These are phyloP conservation scores for Epiblema foenella DNA, from an alignment of 2,888 invertebrate species.

Conservation along the genomic window DNA sequence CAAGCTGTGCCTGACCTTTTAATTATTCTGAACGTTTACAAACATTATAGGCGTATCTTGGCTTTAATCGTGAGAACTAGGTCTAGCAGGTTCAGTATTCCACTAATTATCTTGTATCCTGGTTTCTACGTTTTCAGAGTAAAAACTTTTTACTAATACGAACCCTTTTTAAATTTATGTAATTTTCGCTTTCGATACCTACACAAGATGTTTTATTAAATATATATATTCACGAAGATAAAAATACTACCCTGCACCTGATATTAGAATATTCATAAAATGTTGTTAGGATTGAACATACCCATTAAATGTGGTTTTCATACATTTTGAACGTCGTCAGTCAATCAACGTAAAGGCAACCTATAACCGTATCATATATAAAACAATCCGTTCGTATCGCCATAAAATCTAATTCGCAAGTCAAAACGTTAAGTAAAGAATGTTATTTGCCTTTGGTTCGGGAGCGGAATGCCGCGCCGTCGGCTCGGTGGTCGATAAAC, in stretches of 20 bases:
- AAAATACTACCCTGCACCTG: too few species aligned
- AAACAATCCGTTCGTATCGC: background rate
- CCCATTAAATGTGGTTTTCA: background rate
- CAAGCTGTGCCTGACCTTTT: slow-evolving; percentile 27
- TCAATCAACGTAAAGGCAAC: too few species aligned
- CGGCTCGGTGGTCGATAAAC: slow-evolving; percentile 40
- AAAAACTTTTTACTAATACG: background rate
- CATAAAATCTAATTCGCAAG: background rate
- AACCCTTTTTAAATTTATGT: background rate
- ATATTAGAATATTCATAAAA: too few species aligned
- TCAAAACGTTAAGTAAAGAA: background rate
- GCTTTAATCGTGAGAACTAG: slow-evolving; percentile 28
- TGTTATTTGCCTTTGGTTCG: slow-evolving; percentile 15
- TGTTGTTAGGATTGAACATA: too few species aligned
- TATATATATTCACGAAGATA: too few species aligned
- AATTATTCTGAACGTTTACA: slow-evolving; percentile 20
- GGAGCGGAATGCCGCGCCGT: slow-evolving; percentile 1
- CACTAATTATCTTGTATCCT: slow-evolving; percentile 14
- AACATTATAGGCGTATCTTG: slow-evolving; percentile 31
- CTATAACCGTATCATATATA: too few species aligned
- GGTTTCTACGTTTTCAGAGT: background rate
- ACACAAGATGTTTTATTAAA: background rate
- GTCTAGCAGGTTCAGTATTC: background rate
- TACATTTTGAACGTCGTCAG: background rate
- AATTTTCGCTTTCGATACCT: too few species aligned